Conservation (phyloP, 2,888 invertebrate genomes). For the Cecidostiba fungosa region DNA sequence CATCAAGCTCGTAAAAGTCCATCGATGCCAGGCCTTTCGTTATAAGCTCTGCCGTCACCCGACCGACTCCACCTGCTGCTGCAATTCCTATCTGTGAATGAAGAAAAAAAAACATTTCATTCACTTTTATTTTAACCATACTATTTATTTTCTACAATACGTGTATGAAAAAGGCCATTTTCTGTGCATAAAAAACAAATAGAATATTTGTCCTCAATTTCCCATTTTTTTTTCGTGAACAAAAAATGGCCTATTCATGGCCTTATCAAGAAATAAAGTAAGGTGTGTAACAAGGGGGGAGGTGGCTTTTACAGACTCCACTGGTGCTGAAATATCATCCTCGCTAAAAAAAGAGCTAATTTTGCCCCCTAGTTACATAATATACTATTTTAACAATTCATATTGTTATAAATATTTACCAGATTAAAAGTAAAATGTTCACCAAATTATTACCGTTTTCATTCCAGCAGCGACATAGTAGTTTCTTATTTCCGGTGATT, state of each 20-base stretch:
- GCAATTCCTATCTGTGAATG: conserved; percentile 89
- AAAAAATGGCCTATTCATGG: too few relatives aligned
- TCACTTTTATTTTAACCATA: background rate
- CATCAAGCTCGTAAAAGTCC: conserved; percentile 94
- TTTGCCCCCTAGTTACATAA: too few relatives aligned
- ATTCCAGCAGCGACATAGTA: conserved; percentile 93
- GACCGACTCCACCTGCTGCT: conserved; percentile 97
- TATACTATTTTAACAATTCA: background rate
- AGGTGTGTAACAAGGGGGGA: too few relatives aligned
- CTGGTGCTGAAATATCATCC: too few relatives aligned
- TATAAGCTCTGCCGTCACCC: conserved; percentile 93
- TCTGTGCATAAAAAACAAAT: too few relatives aligned
- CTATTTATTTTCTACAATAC: conserved; percentile 15
- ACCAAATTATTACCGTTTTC: conserved; percentile 85
- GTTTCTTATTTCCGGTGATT: conserved; percentile 91
- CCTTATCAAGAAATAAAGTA: too few relatives aligned
- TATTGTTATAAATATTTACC: conserved; percentile 14
- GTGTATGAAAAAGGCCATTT: too few relatives aligned
- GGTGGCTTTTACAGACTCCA: too few relatives aligned
- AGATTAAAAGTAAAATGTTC: background rate
- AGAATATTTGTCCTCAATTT: too few relatives aligned
- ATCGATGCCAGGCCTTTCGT: conserved; percentile 89
- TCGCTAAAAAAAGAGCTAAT: too few relatives aligned
- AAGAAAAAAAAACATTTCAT: background rate
- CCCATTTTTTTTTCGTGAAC: too few relatives aligned